Evolutionary conservation across 2,113 vertebrate species (phyloP), one percentile per base, ranked within the genome.

Genomic region (Rhagologus leucostigma): DNA sequence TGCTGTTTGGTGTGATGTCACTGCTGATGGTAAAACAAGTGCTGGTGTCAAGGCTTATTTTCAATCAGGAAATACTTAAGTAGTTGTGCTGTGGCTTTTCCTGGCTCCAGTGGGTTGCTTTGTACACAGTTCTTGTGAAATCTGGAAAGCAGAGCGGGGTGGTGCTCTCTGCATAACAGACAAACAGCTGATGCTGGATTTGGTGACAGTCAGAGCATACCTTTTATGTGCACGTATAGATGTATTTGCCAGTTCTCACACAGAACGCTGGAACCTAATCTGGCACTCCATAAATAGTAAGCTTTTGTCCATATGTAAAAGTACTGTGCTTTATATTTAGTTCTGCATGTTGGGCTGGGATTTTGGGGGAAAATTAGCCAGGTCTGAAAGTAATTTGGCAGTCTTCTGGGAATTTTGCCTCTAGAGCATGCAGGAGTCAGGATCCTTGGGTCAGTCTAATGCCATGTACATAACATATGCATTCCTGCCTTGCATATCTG

Each of bases 151-250:
- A 68, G 71, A 35, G 60, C 16, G 24, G 22, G 21, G 3, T 67
- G 41, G 15, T 75, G 42, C 6, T 56, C n/a, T 5, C 3, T 78
- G 29, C 75, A 41, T 19, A 47, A 35, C 5, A 52, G 41, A 47
- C 13, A 76, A 57, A 69, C 37, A 3, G 5, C 46, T 24, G 23
- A 3, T 44, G 13, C 11, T 86, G 27, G 33, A 2, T 68, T 15
- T 69, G n/a, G 68, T 46, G 69, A 21, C 53, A 73, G 15, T 22
- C 44, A 57, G 27, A 76, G 41, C 14, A 53, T 7, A 9, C 7
- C 7, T 82, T 33, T 18, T 35, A 3, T 7, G 6, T n/a, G 24
- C 20, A 13, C 6, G 1, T 4, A 12, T 0, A 39, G 2, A 3
- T 65, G 8, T 10, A 4, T 32, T 17, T 77, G 27, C 52, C 32